Conservation (phyloP, 2,888 invertebrate species). For the Psylliodes chrysocephalus region DNA sequence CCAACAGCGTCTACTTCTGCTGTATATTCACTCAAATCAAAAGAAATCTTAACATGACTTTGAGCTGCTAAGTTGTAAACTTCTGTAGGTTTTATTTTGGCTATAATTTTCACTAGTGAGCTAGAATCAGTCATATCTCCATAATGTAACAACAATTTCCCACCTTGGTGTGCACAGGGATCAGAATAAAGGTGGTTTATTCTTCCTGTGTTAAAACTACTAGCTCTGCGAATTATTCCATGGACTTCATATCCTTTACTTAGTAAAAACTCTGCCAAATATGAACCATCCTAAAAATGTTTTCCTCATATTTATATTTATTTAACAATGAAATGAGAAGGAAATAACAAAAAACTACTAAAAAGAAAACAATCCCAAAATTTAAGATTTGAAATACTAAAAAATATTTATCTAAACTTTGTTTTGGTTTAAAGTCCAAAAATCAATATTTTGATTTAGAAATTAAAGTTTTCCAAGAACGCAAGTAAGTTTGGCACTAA, state of each 20-base stretch:
- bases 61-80: constrained; percentile 99
- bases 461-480: too few species aligned
- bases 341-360: too few species aligned
- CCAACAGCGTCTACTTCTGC: constrained; percentile 98
- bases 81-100: constrained; percentile 83
- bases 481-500: too few species aligned
- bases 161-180: constrained; percentile 86
- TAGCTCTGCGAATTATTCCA: constrained; percentile 93
- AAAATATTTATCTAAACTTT: too few species aligned
- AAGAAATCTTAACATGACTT: constrained; percentile 99
- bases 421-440: too few species aligned
- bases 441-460: too few species aligned
- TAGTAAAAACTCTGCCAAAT: constrained; percentile 92
- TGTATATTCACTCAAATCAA: constrained; percentile 98
- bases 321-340: too few species aligned
- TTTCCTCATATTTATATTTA: too few species aligned
- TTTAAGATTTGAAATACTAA: too few species aligned
- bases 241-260: constrained; percentile 95
- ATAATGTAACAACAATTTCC: constrained; percentile 93
- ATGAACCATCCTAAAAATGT: constrained; percentile 86
- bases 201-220: constrained; percentile 95
- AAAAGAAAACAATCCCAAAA: too few species aligned
- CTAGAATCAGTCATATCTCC: constrained; percentile 99
- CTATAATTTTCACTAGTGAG: constrained; percentile 88
- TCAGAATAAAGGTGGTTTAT: constrained; percentile 96